phyloP scores from a whole-genome alignment of 2,113 vertebrate genomes.

The Cyphomyrus discorhynchus region DNA sequence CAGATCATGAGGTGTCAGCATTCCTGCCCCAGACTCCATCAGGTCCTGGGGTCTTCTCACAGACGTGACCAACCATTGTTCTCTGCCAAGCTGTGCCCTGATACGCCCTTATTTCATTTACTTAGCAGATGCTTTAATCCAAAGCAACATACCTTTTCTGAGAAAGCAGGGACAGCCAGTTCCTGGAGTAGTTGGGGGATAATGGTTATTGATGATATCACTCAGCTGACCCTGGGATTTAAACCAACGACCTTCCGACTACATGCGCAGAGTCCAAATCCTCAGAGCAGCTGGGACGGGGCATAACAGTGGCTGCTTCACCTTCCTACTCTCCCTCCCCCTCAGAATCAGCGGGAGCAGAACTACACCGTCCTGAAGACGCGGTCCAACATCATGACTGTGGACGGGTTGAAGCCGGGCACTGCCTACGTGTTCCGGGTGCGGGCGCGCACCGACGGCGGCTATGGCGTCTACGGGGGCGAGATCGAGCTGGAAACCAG shows the following conservation, averaged over 20 bases:
- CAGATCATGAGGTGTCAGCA: neutral
- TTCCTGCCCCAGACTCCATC: neutral
- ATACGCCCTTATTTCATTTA: neutral
- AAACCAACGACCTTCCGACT: neutral
- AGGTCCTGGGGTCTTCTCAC: neutral
- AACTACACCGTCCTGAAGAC: constrained; percentile 75
- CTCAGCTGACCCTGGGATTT: neutral
- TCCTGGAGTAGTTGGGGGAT: neutral
- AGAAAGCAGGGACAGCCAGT: neutral
- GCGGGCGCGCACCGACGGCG: constrained; percentile 63
- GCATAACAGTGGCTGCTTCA: neutral
- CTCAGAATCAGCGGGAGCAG: constrained; percentile 71
- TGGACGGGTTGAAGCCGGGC: constrained; percentile 69
- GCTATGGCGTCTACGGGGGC: constrained; percentile 68
- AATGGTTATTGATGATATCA: neutral
- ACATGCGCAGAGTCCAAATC: neutral
- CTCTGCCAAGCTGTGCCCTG: neutral
- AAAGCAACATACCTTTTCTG: neutral
- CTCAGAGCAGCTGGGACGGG: neutral
- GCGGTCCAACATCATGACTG: constrained; percentile 70
- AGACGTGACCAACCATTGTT: neutral
- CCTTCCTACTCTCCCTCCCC: neutral
- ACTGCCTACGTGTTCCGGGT: constrained; percentile 73
- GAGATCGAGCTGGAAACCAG: constrained; percentile 74
- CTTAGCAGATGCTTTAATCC: neutral